Evolutionary conservation across 1,140 invertebrate species (phyloP), one percentile per base, ranked within the genome.

Genomic region (Drosophila arizonae): DNA sequence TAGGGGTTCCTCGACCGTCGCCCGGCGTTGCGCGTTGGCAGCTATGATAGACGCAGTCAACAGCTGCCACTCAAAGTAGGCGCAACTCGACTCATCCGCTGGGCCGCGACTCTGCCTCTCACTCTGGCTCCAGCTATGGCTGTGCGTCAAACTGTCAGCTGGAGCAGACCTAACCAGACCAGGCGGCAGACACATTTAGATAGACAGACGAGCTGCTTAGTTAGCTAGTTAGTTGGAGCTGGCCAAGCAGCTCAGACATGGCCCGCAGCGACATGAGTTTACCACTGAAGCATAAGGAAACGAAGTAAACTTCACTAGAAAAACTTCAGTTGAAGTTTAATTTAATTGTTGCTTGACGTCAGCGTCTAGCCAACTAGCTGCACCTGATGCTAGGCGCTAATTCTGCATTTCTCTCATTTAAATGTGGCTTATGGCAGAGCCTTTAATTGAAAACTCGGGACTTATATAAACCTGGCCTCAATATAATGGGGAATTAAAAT

Each of bases 41-140:
- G 65, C 57, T 50, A 46, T 68, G 71, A 73, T 69, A 26, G 65
- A 68, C 65, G 57, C 57, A 80, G 67, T 80, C 76, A 86, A 73
- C 72, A 71, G 68, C 82, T 87, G 84, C 28, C 82, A 76, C 63
- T 82, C 84, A 82, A 76, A 56, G 55, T 67, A 69, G 78, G 52
- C 61, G 33, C 71, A 41, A 62, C 58, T 41, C 30, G 52, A 50
- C 66, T 63, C 50, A 30, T 52, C 64, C 39, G 33, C 30, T n/a
- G 28, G 21, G 15, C 33, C 17, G n/a, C 39, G 63, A 13, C 50
- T 13, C 24, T 76, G 70, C 30, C 46, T 30, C 41, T 50, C 0
- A 48, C 43, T 43, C 41, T 43, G 4, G 33, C 55, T 24, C 5
- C 3, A 63, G 2, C 15, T 61, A 39, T 75, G 48, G 63, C 24